phyloP scores from a whole-genome alignment of 2,113 vertebrate genomes.

The Cisticola juncidis region DNA sequence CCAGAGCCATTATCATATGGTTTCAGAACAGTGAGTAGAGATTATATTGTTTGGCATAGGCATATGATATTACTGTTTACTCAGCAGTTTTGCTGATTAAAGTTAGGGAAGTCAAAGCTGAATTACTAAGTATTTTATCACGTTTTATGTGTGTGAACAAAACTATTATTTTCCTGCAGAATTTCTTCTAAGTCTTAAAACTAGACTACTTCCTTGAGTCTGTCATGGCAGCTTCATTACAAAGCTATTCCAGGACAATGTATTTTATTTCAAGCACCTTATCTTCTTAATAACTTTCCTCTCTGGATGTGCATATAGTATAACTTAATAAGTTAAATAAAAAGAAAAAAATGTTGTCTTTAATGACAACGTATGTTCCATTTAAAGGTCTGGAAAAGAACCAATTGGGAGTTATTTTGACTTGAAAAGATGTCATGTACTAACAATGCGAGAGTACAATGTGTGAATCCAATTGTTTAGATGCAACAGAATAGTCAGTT shows the following conservation, averaged over 20 bases:
- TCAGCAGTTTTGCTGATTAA: slow-evolving; percentile 43
- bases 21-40: slow-evolving; percentile 45
- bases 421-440: neutral
- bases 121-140: slow-evolving; percentile 18
- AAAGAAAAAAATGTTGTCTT: neutral
- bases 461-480: neutral
- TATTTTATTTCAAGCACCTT: neutral
- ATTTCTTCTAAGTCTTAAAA: slow-evolving; percentile 21
- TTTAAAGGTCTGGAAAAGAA: neutral
- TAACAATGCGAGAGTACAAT: neutral
- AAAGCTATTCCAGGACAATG: neutral
- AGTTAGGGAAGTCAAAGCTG: slow-evolving; percentile 3
- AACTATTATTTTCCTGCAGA: neutral
- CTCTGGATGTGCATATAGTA: neutral
- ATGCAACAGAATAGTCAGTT: neutral
- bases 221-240: neutral
- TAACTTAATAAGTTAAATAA: neutral
- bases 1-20: slow-evolving; percentile 23
- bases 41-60: slow-evolving; percentile 53
- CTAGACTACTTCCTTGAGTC: neutral
- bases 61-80: slow-evolving; percentile 57
- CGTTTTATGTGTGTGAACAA: neutral
- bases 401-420: neutral
- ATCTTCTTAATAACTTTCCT: neutral
- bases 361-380: neutral